Evolutionary conservation across 2,888 invertebrate species (phyloP), one percentile per base, ranked within the genome.

Genomic region (Sinodicranocentrus sp.): DNA sequence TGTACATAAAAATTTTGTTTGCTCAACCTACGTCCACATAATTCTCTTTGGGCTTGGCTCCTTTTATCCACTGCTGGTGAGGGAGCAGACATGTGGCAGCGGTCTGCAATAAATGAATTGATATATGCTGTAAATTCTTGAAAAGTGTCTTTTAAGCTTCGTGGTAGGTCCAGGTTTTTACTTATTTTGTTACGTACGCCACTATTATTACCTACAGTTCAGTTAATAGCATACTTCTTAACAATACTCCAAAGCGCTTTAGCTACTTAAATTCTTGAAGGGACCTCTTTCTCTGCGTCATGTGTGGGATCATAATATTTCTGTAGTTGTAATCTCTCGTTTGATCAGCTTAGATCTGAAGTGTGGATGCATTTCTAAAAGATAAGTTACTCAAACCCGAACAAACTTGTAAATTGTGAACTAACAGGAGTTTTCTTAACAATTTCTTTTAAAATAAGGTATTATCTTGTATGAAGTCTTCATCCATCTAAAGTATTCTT

Each of bases 161-260:
- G 77, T 77, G 77, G 77, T 77, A 77, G 77, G 77, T 77, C 77
- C 68, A 59, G 67, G 68, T 77, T 77, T 68, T 76, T 68, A 77
- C 43, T 48, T 63, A 21, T 17, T 52, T 63, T 63, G n/a, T 54
- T 43, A 43, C 72, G 21, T 43, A 48, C 48, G n/a, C n/a, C 48
- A 48, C n/a, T n/a, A n/a, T 44, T n/a, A n/a, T 28, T 33, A 54
- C 72, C 59, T 59, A 5, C 26, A 23, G 1, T 59, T 23, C 15
- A 59, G 0, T n/a, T n/a, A n/a, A n/a, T n/a, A n/a, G n/a, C n/a
- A n/a, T n/a, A n/a, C n/a, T n/a, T n/a, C n/a, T n/a, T n/a, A n/a
- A n/a, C n/a, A n/a, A n/a, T n/a, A n/a, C n/a, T n/a, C n/a, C n/a
- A n/a, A n/a, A n/a, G n/a, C n/a, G 33, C 28, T 65, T 63, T 8